These are phyloP conservation scores for Fistularia commersonii DNA, from an alignment of 2,797 vertebrate species.

Conservation along the genomic window DNA sequence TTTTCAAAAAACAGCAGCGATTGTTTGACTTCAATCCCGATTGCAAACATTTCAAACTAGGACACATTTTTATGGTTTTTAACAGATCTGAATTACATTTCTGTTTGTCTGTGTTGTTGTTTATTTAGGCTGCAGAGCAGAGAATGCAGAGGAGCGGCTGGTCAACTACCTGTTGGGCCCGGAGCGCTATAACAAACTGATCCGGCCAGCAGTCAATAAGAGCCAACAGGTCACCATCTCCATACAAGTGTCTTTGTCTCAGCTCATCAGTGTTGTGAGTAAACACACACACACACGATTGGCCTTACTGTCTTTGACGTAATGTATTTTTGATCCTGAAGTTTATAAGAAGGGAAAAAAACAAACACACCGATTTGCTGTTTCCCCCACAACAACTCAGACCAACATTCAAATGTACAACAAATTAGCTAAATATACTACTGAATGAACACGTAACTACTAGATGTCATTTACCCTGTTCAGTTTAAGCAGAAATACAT, in stretches of 20 bases:
- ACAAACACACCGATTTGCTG: too few species aligned
- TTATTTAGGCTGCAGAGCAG: constrained; percentile 59
- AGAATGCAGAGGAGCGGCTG: constrained; percentile 78
- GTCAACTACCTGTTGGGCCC: constrained; percentile 76
- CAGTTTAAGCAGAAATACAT: too few species aligned
- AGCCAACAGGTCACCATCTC: constrained; percentile 81
- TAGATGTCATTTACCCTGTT: too few species aligned
- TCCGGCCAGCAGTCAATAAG: constrained; percentile 78
- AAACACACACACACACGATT: neutral
- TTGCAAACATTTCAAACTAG: neutral
- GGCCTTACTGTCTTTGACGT: too few species aligned
- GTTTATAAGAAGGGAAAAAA: too few species aligned
- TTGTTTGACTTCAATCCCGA: neutral
- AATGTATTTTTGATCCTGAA: too few species aligned
- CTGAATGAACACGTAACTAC: too few species aligned
- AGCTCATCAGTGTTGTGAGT: constrained; percentile 82
- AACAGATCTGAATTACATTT: neutral
- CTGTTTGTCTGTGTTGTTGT: neutral
- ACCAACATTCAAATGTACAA: too few species aligned
- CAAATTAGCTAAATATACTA: too few species aligned
- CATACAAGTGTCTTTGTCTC: constrained; percentile 79
- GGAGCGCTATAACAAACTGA: constrained; percentile 80
- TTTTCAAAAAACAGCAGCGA: neutral
- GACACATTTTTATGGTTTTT: neutral
- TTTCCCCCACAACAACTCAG: too few species aligned